phyloP scores from a whole-genome alignment of 2,888 invertebrate species.

The Lydus trimaculatus region DNA sequence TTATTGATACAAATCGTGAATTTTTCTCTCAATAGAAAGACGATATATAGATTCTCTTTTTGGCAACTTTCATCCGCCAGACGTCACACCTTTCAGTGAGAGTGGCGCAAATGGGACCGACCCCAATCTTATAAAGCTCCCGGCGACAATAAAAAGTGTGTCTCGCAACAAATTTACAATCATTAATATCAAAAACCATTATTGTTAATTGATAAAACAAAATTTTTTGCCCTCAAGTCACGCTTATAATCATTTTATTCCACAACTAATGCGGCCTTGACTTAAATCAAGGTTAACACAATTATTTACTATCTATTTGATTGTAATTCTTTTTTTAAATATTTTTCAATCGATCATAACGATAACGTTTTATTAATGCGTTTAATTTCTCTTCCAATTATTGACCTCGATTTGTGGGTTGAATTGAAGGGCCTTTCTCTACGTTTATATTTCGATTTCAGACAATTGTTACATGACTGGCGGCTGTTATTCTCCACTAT shows the following conservation, averaged over 20 bases:
- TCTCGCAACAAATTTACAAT: neutral
- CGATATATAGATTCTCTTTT: constrained; percentile 14
- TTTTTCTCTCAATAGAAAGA: neutral
- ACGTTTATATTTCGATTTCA: neutral
- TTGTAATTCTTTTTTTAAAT: neutral
- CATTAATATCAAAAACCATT: neutral
- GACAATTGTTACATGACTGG: neutral
- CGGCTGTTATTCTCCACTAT: too few species aligned
- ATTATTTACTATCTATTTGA: neutral
- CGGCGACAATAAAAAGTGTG: neutral
- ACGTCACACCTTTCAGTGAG: constrained; percentile 31
- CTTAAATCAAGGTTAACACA: neutral
- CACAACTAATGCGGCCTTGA: neutral
- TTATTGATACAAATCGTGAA: neutral
- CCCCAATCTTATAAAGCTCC: neutral
- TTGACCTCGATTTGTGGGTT: constrained; percentile 27
- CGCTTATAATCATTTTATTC: neutral
- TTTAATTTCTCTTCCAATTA: constrained; percentile 34
- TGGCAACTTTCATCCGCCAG: constrained; percentile 28
- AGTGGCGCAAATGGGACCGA: constrained; percentile 10
- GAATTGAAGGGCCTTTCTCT: constrained; percentile 14
- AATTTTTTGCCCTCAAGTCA: neutral
- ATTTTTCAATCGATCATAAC: neutral
- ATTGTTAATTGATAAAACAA: neutral
- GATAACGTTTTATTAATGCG: constrained; percentile 1